A percentile compares a stretch with the other conserved stretches of the same genome.
These are phyloP conservation scores for Zosterops lateralis DNA, from an alignment of 2,113 vertebrate genomes.

Conservation along the genomic window DNA sequence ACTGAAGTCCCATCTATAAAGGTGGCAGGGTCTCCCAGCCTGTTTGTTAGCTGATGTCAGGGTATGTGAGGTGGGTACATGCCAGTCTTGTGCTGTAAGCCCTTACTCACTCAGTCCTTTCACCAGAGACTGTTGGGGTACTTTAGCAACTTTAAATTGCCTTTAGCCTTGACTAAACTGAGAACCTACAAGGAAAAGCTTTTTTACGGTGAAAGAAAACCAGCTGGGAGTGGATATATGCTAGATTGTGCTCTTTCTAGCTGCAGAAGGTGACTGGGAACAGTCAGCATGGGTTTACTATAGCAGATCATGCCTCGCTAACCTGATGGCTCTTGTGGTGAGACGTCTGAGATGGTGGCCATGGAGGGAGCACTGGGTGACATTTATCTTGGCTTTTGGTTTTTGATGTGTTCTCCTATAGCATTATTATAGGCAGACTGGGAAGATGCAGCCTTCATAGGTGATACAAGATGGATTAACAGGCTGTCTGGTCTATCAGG, in stretches of 20 bases:
- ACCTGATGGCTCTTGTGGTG: background rate
- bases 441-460: background rate
- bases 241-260: background rate
- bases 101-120: background rate
- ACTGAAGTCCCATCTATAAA: background rate
- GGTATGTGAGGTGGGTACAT: accelerated
- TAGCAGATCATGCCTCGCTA: background rate
- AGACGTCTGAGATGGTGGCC: background rate
- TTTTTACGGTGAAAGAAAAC: background rate
- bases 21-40: background rate
- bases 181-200: background rate
- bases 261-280: background rate
- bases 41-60: background rate
- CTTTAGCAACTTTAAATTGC: background rate
- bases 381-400: background rate
- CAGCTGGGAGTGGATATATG: background rate
- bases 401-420: background rate
- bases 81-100: background rate
- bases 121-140: background rate
- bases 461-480: background rate
- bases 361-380: background rate
- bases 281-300: background rate
- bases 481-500: background rate
- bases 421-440: background rate
- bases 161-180: background rate